Evolutionary conservation across 2,797 vertebrate species (phyloP).

Genomic region (Cuniculus paca): DNA sequence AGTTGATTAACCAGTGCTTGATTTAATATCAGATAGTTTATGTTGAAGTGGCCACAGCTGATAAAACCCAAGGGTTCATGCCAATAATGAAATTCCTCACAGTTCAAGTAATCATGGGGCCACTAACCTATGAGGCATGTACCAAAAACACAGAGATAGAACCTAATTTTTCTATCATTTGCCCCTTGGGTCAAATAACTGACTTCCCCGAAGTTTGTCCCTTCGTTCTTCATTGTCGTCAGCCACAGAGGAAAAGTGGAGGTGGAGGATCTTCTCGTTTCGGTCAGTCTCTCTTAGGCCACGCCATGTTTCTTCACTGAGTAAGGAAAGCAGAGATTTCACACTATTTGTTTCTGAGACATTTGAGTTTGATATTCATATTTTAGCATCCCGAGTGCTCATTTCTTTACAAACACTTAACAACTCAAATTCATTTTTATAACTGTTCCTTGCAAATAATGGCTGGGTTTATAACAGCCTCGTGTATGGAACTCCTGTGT

Average conservation of each 20-base stretch:
- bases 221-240: conserved; percentile 20
- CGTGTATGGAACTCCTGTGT: not conserved
- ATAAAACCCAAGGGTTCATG: conserved; percentile 54
- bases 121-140: conserved; percentile 50
- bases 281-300: not conserved
- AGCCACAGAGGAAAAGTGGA: not conserved
- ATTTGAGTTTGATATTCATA: not conserved
- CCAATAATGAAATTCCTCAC: conserved; percentile 69
- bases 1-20: conserved; percentile 54
- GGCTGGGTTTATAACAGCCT: not conserved
- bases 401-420: not conserved
- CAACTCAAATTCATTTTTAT: not conserved
- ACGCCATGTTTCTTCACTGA: not conserved
- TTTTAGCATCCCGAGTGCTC: not conserved
- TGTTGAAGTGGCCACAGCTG: conserved; percentile 66
- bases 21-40: conserved; percentile 64
- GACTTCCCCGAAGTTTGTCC: conserved; percentile 11
- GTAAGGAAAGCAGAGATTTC: not conserved
- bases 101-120: conserved; percentile 59
- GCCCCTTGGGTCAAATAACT: conserved; percentile 58
- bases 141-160: conserved; percentile 31
- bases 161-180: conserved; percentile 18
- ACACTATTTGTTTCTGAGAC: not conserved
- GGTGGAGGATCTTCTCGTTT: not conserved
- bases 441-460: not conserved